These are phyloP conservation scores for Pygoscelis antarcticus DNA, from an alignment of 2,113 vertebrate genomes.

Conservation along the genomic window DNA sequence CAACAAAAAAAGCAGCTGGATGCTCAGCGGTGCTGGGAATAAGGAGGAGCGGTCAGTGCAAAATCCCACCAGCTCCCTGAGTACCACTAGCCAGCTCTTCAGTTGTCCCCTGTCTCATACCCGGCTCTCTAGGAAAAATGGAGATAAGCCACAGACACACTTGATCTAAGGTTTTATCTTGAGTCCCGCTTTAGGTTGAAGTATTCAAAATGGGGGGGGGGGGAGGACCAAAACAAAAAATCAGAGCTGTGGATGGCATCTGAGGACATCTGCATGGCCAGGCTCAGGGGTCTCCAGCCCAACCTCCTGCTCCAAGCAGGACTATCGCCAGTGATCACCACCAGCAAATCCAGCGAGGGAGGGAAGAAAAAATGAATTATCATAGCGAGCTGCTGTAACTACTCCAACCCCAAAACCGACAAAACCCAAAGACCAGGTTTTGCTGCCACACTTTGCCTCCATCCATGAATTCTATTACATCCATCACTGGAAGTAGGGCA, in stretches of 20 bases:
- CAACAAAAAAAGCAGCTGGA: not conserved
- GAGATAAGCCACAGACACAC: not conserved
- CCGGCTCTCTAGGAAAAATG: not conserved
- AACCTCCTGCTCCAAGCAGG: not conserved
- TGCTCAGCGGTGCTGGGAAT: not conserved
- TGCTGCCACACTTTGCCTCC: constrained; percentile 24
- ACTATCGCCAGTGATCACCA: not conserved
- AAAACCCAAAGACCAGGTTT: constrained; percentile 20
- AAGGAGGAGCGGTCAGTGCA: not conserved
- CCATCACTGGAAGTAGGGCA: constrained; percentile 34
- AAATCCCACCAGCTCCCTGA: not conserved
- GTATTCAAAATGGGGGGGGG: not conserved
- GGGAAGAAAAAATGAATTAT: not conserved
- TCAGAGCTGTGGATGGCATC: not conserved
- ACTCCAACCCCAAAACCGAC: not conserved
- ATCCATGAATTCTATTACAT: constrained; percentile 4
- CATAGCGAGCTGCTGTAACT: not conserved
- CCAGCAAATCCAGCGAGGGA: not conserved
- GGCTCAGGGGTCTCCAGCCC: not conserved
- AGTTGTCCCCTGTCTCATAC: not conserved
- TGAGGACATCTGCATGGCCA: not conserved
- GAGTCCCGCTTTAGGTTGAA: not conserved
- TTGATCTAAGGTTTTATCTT: not conserved
- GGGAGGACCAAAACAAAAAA: too few species aligned
- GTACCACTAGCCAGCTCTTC: not conserved